Evolutionary conservation across 2,113 vertebrate genomes (phyloP).

Genomic region (Cathartes aura): DNA sequence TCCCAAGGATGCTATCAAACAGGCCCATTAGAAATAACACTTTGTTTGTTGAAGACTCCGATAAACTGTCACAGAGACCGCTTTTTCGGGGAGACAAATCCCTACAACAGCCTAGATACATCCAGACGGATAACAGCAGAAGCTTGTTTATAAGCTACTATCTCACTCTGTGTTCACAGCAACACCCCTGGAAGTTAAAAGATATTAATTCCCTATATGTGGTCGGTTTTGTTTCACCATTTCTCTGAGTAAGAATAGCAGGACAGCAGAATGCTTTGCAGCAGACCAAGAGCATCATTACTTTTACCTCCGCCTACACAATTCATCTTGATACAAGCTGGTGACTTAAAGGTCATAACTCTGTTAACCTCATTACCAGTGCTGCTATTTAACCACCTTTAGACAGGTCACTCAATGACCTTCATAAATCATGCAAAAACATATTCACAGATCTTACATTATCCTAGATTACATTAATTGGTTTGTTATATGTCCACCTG

Average conservation of each 20-base stretch:
- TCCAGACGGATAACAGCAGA: neutral
- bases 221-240: neutral
- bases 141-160: neutral
- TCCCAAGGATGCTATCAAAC: neutral
- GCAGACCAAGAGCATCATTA: neutral
- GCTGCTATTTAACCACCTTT: neutral
- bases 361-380: neutral
- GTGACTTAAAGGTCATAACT: neutral
- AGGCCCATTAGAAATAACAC: neutral
- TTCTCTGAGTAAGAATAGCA: neutral
- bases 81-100: fast-evolving
- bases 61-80: neutral
- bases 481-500: neutral
- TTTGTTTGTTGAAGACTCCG: neutral
- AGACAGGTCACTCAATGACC: neutral
- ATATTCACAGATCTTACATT: neutral
- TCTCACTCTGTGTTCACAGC: neutral
- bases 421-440: neutral
- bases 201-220: neutral
- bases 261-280: neutral
- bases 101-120: neutral
- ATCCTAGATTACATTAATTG: neutral
- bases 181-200: neutral
- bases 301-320: neutral
- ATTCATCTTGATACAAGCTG: neutral